A percentile compares a stretch with the other conserved stretches of the same genome.
phyloP scores from a whole-genome alignment of 2,113 vertebrate genomes.

The Raja brachyura region DNA sequence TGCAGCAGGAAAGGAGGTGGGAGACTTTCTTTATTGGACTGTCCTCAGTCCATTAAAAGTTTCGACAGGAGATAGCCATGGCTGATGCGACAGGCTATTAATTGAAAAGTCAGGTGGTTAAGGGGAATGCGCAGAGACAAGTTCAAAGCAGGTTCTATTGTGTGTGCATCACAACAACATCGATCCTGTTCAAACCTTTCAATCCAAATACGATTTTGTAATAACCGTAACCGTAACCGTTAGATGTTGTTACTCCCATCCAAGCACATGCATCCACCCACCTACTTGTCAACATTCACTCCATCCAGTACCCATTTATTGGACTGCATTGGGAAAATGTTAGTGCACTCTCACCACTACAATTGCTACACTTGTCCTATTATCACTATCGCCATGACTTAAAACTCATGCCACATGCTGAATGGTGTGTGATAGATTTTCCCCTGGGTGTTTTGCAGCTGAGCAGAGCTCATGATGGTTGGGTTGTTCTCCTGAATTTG shows the following conservation, averaged over 20 bases:
- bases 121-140: not conserved
- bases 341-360: not conserved
- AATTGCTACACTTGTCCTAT: not conserved
- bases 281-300: too few relatives aligned
- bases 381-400: not conserved
- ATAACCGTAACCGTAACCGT: not conserved
- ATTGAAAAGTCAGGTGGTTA: not conserved
- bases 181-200: not conserved
- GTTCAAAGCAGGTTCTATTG: not conserved
- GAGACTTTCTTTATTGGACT: not conserved
- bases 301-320: too few relatives aligned
- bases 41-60: not conserved
- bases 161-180: not conserved
- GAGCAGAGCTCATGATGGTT: not conserved
- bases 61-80: not conserved
- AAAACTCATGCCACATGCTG: not conserved
- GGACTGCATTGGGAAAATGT: too few relatives aligned
- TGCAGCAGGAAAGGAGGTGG: not conserved
- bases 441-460: not conserved
- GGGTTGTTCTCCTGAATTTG: not conserved
- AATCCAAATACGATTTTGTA: not conserved
- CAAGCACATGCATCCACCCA: too few relatives aligned
- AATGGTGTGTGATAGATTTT: not conserved
- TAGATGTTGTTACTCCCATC: not conserved
- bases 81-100: not conserved